phyloP scores from a whole-genome alignment of 2,888 invertebrate species.

The Zygaena filipendulae region DNA sequence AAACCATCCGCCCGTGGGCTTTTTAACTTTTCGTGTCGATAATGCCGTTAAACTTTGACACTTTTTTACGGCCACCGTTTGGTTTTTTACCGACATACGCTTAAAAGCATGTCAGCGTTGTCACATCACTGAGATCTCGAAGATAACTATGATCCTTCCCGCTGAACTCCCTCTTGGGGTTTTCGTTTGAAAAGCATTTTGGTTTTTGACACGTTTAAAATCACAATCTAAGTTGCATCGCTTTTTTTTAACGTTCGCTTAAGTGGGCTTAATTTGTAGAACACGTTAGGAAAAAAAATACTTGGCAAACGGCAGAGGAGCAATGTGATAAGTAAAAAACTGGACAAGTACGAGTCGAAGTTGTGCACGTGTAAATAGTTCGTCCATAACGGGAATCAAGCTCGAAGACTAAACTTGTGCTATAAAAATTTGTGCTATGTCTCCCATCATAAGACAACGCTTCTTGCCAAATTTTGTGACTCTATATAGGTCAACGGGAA shows the following conservation, averaged over 20 bases:
- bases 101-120: conserved; percentile 42
- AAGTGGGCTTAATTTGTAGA: conserved; percentile 1
- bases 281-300: conserved; percentile 2
- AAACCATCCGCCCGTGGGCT: conserved; percentile 37
- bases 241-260: no score
- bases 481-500: no score
- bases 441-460: no score
- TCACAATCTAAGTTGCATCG: conserved; percentile 1
- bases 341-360: no score
- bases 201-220: conserved; percentile 16
- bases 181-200: conserved; percentile 11
- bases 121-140: conserved; percentile 17
- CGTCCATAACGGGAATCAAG: no score
- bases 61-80: conserved; percentile 40
- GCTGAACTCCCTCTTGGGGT: conserved; percentile 19
- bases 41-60: conserved; percentile 50
- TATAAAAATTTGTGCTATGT: no score
- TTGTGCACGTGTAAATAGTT: no score
- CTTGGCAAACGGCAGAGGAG: no score
- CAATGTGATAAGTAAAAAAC: no score
- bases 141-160: conserved; percentile 12
- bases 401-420: no score
- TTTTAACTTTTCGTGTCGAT: conserved; percentile 24
- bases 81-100: conserved; percentile 27
- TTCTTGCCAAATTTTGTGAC: no score